Conservation (phyloP, 2,113 vertebrate genomes). For the Apistogramma diplotaenia region DNA sequence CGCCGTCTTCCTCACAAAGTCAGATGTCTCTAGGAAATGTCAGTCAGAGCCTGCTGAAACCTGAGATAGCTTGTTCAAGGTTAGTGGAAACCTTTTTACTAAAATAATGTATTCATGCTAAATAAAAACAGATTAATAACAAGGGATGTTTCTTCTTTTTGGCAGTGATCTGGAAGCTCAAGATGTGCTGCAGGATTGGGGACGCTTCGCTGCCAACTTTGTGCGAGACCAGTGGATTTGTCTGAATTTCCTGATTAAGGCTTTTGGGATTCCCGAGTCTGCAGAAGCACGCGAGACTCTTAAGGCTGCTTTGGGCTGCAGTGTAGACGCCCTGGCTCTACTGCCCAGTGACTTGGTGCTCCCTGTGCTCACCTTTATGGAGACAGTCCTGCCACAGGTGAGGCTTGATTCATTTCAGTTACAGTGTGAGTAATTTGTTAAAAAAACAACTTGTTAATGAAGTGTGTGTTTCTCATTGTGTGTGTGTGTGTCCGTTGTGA, state of each 20-base stretch:
- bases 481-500: not conserved
- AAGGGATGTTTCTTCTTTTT: not conserved
- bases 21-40: slow-evolving; percentile 61
- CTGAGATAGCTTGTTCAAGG: slow-evolving; percentile 68
- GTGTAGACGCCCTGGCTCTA: slow-evolving; percentile 82
- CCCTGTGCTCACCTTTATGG: slow-evolving; percentile 87
- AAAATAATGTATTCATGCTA: not conserved
- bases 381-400: slow-evolving; percentile 83
- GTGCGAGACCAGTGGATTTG: slow-evolving; percentile 89
- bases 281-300: slow-evolving; percentile 52
- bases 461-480: not conserved
- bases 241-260: slow-evolving; percentile 77
- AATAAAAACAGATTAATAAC: not conserved
- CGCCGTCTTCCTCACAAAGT: slow-evolving; percentile 24
- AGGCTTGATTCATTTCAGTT: slow-evolving; percentile 4
- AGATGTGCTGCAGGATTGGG: slow-evolving; percentile 84
- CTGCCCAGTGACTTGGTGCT: slow-evolving; percentile 84
- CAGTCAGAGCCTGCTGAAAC: slow-evolving; percentile 81
- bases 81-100: slow-evolving; percentile 20
- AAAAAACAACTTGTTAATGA: not conserved
- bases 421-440: not conserved
- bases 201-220: slow-evolving; percentile 82
- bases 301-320: slow-evolving; percentile 64
- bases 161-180: slow-evolving; percentile 71
- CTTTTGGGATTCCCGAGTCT: slow-evolving; percentile 1